A percentile compares a stretch with the other conserved stretches of the same genome.
These are phyloP conservation scores for Malurus cyaneus DNA, from an alignment of 2,113 vertebrate species.

Conservation along the genomic window DNA sequence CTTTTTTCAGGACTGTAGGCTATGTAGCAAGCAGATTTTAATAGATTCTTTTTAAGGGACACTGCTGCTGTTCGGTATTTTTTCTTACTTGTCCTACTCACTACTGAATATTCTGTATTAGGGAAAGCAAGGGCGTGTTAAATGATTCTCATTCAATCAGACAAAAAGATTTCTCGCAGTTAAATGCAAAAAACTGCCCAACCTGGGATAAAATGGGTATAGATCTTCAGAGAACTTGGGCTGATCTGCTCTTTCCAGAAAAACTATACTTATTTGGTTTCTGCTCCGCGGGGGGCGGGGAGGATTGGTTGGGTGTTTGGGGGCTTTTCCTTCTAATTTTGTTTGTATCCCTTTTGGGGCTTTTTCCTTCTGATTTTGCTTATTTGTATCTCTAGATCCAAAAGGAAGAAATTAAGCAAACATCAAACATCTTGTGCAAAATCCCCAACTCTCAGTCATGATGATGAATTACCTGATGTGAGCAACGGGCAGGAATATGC, in stretches of 20 bases:
- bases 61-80: not conserved
- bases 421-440: not conserved
- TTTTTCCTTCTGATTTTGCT: not conserved
- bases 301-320: too few relatives aligned
- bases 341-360: accelerated
- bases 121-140: not conserved
- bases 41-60: not conserved
- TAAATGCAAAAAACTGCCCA: not conserved
- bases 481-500: not conserved
- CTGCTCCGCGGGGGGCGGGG: accelerated
- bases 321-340: accelerated
- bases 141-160: not conserved
- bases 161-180: not conserved
- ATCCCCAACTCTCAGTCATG: not conserved
- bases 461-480: not conserved
- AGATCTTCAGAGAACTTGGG: not conserved
- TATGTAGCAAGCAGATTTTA: not conserved
- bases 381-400: not conserved
- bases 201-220: not conserved
- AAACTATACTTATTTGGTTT: not conserved
- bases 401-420: not conserved
- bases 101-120: not conserved
- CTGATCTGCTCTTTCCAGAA: not conserved
- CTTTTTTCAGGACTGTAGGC: not conserved
- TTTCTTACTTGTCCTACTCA: not conserved